Base-by-base conservation (phyloP, 2,888 invertebrate species). In the Punctoribates punctum region DNA sequence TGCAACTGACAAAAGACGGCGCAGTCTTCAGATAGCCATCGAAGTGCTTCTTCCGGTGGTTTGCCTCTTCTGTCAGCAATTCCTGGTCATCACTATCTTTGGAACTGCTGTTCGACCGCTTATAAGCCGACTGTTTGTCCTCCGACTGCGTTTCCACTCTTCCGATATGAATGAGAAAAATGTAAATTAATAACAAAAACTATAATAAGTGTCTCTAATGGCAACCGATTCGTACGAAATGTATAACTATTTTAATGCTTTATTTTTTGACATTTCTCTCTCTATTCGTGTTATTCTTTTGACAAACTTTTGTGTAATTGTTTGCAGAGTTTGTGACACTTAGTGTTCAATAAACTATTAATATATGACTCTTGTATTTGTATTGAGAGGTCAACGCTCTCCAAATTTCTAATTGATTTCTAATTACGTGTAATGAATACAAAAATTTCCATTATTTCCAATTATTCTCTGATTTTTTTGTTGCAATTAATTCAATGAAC, bases 11-110 rank as follows among this genome's bases (percentile, higher is more conserved):
- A 29, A 62, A 62, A 13, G 62, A 25, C 27, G 62, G 62, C 29
- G 62, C 62, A 62, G 62, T 62, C 62, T 62, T 62, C 29, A 62
- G 29, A 27, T 62, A 62, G 6, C 29, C 29, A 13, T 62, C 62
- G 29, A 62, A 27, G 29, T 62, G 62, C n/a, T 62, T 62, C 62
- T 57, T 57, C 23, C 23, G 57, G 20, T 57, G 23, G 13, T 25
- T 57, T 3, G 15, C 3, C 9, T 20, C 11, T 25, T 62, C 29
- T 11, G 29, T 5, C n/a, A 2, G 62, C 29, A 62, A 15, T 62
- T 62, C 62, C 9, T 25, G 25, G 11, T 27, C 72, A 29, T 72
- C 51, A 23, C 72, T 46, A 9, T 72, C 25, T 54, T 54, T 54
- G 54, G 54, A 54, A 29, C 15, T 17, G 15, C 17, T 34, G 42